Percentiles rank a stretch among this genome's conserved stretches.
These are phyloP conservation scores for Sinhomidia bicolor DNA, from an alignment of 2,888 invertebrate genomes.

Conservation along the genomic window DNA sequence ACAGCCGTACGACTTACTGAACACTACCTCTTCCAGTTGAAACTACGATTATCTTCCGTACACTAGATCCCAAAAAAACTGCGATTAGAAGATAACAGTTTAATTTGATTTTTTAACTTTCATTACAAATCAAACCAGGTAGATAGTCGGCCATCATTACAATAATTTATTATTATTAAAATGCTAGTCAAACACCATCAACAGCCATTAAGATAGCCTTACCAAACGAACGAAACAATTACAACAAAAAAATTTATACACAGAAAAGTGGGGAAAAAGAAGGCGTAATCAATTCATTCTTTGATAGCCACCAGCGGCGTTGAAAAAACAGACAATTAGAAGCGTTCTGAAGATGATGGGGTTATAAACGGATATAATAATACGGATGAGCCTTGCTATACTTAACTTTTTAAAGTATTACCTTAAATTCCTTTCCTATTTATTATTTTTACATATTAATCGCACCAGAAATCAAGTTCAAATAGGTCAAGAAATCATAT, in stretches of 20 bases:
- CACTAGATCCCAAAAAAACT: neutral
- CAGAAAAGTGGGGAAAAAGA: neutral
- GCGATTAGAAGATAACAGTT: neutral
- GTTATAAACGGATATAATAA: neutral
- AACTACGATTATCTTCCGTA: neutral
- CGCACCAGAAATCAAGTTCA: neutral
- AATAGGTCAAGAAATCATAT: conserved; percentile 26
- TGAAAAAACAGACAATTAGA: neutral
- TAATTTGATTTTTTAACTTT: neutral
- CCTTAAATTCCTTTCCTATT: neutral
- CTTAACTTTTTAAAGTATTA: neutral
- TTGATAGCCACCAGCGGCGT: conserved; percentile 38
- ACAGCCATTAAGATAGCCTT: conserved; percentile 54
- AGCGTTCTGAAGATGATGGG: neutral
- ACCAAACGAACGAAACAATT: conserved; percentile 26
- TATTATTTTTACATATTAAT: neutral
- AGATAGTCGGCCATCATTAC: neutral
- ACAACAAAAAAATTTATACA: neutral
- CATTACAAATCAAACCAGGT: neutral
- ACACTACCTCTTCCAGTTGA: neutral
- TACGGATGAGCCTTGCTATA: neutral
- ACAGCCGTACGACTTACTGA: neutral
- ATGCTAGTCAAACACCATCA: conserved; percentile 48
- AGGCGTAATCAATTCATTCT: neutral
- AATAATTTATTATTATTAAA: conserved; percentile 20